Evolutionary conservation across 2,113 vertebrate genomes (phyloP).

Genomic region (Actenoides hombroni): DNA sequence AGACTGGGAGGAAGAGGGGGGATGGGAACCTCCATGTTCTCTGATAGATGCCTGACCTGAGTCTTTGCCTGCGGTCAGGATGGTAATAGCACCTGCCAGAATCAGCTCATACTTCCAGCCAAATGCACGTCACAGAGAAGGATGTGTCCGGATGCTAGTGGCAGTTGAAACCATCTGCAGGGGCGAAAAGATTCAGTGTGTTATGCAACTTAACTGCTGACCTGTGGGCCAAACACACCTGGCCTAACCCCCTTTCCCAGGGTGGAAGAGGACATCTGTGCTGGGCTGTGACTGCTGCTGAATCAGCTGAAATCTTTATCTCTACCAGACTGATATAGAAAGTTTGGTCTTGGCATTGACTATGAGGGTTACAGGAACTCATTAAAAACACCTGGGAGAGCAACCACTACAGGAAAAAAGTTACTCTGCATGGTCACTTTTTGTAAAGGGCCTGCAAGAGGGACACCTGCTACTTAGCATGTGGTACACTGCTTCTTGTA

Average conservation of each 20-base stretch:
- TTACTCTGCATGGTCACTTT: rapidly evolving
- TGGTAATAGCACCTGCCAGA: neutral
- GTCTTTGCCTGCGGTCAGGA: no score
- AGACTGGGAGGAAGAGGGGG: neutral
- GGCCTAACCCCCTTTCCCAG: rapidly evolving
- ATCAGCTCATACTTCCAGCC: neutral
- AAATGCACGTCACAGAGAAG: rapidly evolving
- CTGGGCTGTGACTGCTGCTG: neutral
- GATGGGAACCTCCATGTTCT: neutral
- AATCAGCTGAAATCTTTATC: neutral
- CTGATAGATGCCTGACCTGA: neutral
- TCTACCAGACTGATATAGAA: neutral
- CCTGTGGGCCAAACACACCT: neutral
- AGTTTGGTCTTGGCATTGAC: neutral
- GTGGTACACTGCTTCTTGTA: rapidly evolving
- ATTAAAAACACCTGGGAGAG: neutral
- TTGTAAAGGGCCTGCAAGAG: neutral
- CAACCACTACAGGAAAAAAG: neutral
- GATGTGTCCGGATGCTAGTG: neutral
- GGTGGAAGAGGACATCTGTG: neutral
- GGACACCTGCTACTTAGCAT: rapidly evolving
- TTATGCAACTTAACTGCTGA: neutral
- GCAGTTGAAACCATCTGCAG: neutral
- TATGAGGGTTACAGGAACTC: neutral
- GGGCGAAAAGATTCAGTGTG: neutral